Evolutionary conservation across 2,113 vertebrate genomes (phyloP), one percentile per base, ranked within the genome.

Genomic region (Elachura formosa): DNA sequence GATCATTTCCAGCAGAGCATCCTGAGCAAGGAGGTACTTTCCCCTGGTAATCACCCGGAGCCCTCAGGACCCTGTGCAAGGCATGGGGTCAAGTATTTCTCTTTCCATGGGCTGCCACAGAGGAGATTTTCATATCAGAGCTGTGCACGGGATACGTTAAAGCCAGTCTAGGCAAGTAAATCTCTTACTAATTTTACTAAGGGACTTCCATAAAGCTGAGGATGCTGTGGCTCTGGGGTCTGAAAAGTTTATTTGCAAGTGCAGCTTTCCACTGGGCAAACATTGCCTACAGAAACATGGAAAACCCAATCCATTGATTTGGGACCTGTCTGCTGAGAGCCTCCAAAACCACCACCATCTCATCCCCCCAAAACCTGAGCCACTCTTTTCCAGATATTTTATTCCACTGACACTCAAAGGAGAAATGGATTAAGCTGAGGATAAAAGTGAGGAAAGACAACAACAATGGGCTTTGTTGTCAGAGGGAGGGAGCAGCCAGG

Each of bases 381-480:
- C 94, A 92, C 34, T 46, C 91, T 96, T 98, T 97, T 96, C 94
- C 97, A 98, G 96, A 97, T 89, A 75, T 96, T 97, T 93, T 85
- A 91, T 84, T 84, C 94, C 89, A 80, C 67, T 82, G 95, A 94
- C 78, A 87, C 81, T 93, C 87, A 84, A 87, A 96, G 94, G 95
- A 96, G 97, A 98, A 97, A 97, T 64, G 97, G 96, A 98, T 97
- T 87, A 96, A 97, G 96, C 69, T 84, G 87, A 95, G 82, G 96
- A 97, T 95, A 79, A 98, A 97, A 96, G 97, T 58, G 87, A 89
- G 93, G 84, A 90, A 69, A 79, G 95, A 90, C 95, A 97, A 95
- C 98, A 97, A 98, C 97, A 98, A 98, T 96, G 94, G 96, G 97
- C 97, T 96, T 96, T 97, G 97, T 95, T 95, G 96, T 97, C 46